A percentile compares a stretch with the other conserved stretches of the same genome.
phyloP scores from a whole-genome alignment of 2,797 vertebrate species.

The Varecia variegata region DNA sequence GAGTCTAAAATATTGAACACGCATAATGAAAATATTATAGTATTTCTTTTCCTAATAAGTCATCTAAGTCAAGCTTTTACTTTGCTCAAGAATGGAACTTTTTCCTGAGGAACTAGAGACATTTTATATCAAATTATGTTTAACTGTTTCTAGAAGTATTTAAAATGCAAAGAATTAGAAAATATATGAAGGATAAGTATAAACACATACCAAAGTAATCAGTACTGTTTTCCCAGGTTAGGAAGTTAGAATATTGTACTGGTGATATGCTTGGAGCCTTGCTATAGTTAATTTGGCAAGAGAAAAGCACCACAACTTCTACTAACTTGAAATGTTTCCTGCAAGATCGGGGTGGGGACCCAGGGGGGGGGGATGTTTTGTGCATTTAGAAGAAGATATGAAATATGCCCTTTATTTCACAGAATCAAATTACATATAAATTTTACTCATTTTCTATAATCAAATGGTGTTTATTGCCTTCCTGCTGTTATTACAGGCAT shows the following conservation, averaged over 20 bases:
- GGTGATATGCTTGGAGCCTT: not conserved
- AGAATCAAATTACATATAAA: slow-evolving; percentile 35
- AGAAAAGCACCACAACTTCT: not conserved
- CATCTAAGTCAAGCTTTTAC: slow-evolving; percentile 6
- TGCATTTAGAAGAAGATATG: not conserved
- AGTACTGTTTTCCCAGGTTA: not conserved
- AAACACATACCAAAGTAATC: not conserved
- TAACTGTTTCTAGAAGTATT: not conserved
- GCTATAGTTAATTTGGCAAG: not conserved
- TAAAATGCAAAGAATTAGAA: not conserved
- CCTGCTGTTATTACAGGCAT: not conserved
- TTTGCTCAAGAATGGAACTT: not conserved
- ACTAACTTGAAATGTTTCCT: not conserved
- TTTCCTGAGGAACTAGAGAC: not conserved
- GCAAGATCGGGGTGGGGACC: too few species aligned
- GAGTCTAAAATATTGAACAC: not conserved
- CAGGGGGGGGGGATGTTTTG: not conserved
- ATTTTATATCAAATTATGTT: slow-evolving; percentile 38
- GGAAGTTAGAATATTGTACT: not conserved
- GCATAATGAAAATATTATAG: not conserved
- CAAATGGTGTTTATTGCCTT: not conserved
- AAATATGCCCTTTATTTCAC: not conserved
- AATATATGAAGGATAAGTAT: not conserved
- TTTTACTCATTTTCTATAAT: slow-evolving; percentile 10
- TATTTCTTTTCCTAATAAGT: not conserved